Evolutionary conservation across 1,140 invertebrate species (phyloP).

Genomic region (Oppia nitens): DNA sequence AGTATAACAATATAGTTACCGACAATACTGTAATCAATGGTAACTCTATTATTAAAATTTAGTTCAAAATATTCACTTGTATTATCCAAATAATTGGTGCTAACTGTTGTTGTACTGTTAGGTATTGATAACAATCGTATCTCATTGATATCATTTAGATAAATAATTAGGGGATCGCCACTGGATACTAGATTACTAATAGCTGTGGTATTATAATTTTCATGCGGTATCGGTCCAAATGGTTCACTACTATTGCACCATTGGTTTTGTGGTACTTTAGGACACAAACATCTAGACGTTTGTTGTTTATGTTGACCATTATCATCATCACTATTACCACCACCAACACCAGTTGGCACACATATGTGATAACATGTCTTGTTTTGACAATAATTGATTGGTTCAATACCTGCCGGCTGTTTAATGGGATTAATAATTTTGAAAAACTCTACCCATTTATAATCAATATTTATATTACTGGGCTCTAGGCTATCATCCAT

Average conservation of each 20-base stretch:
- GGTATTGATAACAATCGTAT: neutral
- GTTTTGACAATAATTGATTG: neutral
- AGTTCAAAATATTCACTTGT: neutral
- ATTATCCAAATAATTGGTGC: neutral
- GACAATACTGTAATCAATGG: neutral
- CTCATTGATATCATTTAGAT: neutral
- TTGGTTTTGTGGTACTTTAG: neutral
- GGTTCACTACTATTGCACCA: neutral
- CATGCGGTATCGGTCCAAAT: neutral
- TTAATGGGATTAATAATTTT: too few species aligned
- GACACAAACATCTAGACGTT: neutral
- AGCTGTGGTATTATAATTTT: neutral
- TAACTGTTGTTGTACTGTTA: neutral
- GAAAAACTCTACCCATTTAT: neutral
- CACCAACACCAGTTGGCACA: neutral
- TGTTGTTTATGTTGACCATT: too few species aligned
- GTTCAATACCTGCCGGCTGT: neutral
- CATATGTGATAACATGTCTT: neutral
- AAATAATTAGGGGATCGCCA: neutral
- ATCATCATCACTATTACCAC: too few species aligned
- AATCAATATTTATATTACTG: neutral
- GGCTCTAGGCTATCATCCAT: too few species aligned
- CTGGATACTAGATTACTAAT: neutral
- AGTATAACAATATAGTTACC: neutral
- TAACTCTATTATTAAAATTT: neutral